Conservation (phyloP, 2,113 vertebrate species). For the Danionella cerebrum region DNA sequence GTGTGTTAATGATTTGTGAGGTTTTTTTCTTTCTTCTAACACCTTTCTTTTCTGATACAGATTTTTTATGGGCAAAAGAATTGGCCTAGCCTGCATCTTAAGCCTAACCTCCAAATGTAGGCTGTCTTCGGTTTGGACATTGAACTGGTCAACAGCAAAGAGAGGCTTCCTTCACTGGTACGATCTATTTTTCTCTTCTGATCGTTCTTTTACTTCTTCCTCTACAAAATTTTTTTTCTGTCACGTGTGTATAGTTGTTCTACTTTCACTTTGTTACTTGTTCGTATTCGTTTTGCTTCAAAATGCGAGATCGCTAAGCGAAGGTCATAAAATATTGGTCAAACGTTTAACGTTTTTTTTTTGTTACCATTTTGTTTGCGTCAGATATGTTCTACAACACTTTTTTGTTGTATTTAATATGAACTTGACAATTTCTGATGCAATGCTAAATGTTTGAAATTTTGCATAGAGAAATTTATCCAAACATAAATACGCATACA, state of each 20-base stretch:
- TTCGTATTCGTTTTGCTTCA: not conserved
- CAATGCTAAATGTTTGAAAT: too few species aligned
- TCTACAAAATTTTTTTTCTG: not conserved
- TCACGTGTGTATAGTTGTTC: too few species aligned
- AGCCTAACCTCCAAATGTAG: constrained; percentile 57
- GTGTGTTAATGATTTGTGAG: constrained; percentile 38
- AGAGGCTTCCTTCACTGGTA: constrained; percentile 53
- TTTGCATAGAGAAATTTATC: not conserved
- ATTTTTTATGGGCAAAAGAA: constrained; percentile 39
- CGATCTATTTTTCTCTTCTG: constrained; percentile 40
- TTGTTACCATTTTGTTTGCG: too few species aligned
- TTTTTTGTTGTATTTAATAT: too few species aligned
- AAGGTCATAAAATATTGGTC: not conserved
- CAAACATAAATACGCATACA: constrained; percentile 4
- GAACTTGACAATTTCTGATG: too few species aligned
- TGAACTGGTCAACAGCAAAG: constrained; percentile 38
- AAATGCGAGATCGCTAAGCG: not conserved
- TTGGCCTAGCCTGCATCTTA: constrained; percentile 56
- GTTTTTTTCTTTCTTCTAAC: constrained; percentile 36
- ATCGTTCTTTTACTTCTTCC: constrained; percentile 19
- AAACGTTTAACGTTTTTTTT: not conserved
- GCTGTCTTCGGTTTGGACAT: constrained; percentile 45
- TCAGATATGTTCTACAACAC: too few species aligned
- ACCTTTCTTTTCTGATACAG: constrained; percentile 41
- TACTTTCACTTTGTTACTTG: too few species aligned